phyloP scores from a whole-genome alignment of 2,113 vertebrate species.

The Sceloporus undulatus region DNA sequence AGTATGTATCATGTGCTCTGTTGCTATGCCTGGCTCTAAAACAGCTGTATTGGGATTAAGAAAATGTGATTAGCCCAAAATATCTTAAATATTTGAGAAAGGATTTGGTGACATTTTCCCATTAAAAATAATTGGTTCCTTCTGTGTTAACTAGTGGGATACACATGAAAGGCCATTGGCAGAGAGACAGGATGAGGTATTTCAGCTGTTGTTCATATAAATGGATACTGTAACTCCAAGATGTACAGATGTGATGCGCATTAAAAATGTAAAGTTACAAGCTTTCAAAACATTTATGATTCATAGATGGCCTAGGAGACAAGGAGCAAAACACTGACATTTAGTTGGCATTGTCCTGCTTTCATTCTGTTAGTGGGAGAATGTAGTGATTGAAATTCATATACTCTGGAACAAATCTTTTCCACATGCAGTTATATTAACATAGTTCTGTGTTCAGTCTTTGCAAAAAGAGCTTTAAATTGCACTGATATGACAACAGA shows the following conservation, averaged over 20 bases:
- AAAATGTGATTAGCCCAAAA: constrained; percentile 65
- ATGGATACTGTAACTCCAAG: constrained; percentile 29
- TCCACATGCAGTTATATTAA: constrained; percentile 33
- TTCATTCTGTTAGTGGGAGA: neutral
- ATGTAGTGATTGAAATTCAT: constrained; percentile 18
- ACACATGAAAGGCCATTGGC: constrained; percentile 51
- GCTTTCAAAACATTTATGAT: constrained; percentile 50
- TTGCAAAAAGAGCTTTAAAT: neutral
- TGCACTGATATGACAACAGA: neutral
- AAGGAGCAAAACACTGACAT: constrained; percentile 55
- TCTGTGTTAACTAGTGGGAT: constrained; percentile 59
- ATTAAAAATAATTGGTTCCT: constrained; percentile 69
- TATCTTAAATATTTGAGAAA: constrained; percentile 69
- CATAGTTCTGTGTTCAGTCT: neutral
- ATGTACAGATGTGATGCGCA: constrained; percentile 56
- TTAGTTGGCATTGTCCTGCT: constrained; percentile 43
- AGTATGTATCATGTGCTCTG: constrained; percentile 10
- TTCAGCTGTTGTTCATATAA: constrained; percentile 69
- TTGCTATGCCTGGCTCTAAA: constrained; percentile 50
- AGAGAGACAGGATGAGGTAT: constrained; percentile 41
- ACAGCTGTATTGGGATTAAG: constrained; percentile 56
- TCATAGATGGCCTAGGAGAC: constrained; percentile 60
- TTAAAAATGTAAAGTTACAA: constrained; percentile 61
- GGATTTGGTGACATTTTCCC: constrained; percentile 64
- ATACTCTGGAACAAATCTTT: constrained; percentile 47